These are phyloP conservation scores for Gallinago nigripennis DNA, from an alignment of 2,797 vertebrate genomes.

Conservation along the genomic window DNA sequence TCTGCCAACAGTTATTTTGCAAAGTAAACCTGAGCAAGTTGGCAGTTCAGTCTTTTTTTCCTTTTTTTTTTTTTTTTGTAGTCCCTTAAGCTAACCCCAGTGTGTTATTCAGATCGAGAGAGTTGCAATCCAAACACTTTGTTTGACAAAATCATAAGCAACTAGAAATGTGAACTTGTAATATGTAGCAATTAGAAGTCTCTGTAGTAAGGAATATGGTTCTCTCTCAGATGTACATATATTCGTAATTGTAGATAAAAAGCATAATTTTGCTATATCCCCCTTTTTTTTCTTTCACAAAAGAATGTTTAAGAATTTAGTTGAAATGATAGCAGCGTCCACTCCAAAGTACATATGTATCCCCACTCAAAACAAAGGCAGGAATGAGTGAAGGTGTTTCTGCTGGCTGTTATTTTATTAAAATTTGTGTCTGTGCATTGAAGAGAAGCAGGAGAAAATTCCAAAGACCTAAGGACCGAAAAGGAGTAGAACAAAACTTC, in stretches of 20 bases:
- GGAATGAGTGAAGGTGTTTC: background rate
- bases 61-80: too few species aligned
- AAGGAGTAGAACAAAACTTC: background rate
- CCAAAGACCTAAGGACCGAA: background rate
- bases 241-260: background rate
- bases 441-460: background rate
- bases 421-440: background rate
- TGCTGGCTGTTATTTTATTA: background rate
- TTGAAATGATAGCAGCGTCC: background rate
- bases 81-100: background rate
- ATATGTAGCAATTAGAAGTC: background rate
- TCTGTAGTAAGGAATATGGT: background rate
- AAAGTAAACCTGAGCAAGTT: background rate
- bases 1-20: background rate
- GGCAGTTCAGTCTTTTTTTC: background rate
- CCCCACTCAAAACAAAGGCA: background rate
- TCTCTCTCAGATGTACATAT: background rate
- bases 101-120: background rate
- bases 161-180: background rate
- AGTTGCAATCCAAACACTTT: background rate
- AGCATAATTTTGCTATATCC: background rate
- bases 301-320: background rate
- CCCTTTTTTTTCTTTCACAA: background rate
- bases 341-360: background rate
- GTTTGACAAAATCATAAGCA: background rate